Percentiles rank a stretch among this genome's conserved stretches.
phyloP scores from a whole-genome alignment of 2,888 invertebrate genomes.

The Rotaria magnacalcarata region DNA sequence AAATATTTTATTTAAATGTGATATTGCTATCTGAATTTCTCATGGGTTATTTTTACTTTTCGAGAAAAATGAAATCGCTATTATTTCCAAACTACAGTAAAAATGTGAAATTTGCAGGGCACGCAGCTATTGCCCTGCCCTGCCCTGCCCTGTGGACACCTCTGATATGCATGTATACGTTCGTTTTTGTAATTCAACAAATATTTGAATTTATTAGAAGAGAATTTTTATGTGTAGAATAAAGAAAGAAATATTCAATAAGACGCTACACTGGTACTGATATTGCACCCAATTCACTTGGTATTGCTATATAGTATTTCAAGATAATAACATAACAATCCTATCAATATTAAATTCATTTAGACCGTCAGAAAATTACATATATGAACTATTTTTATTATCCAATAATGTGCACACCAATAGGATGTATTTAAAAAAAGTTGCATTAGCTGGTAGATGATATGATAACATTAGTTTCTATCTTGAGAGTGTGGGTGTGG shows the following conservation, averaged over 20 bases:
- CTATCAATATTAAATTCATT: conserved; percentile 60
- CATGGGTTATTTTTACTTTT: too few relatives aligned
- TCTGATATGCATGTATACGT: conserved; percentile 64
- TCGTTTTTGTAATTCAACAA: conserved; percentile 63
- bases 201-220: conserved; percentile 66
- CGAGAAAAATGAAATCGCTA: too few relatives aligned
- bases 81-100: too few relatives aligned
- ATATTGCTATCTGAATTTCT: too few relatives aligned
- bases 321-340: conserved; percentile 64
- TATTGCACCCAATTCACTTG: conserved; percentile 51
- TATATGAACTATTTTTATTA: conserved; percentile 61
- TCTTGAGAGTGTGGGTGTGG: too few relatives aligned
- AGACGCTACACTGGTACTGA: conserved; percentile 39
- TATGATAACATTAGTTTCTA: too few relatives aligned
- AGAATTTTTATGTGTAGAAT: conserved; percentile 59
- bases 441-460: too few relatives aligned
- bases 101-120: too few relatives aligned
- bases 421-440: too few relatives aligned
- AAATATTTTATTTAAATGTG: too few relatives aligned
- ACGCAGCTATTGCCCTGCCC: too few relatives aligned
- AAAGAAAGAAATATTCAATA: conserved; percentile 19
- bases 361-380: conserved; percentile 41
- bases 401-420: conserved; percentile 62
- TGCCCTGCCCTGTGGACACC: conserved; percentile 49
- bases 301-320: conserved; percentile 62